These are phyloP conservation scores for Trichonephila inaurata DNA, from an alignment of 1,140 invertebrate species.

Conservation along the genomic window DNA sequence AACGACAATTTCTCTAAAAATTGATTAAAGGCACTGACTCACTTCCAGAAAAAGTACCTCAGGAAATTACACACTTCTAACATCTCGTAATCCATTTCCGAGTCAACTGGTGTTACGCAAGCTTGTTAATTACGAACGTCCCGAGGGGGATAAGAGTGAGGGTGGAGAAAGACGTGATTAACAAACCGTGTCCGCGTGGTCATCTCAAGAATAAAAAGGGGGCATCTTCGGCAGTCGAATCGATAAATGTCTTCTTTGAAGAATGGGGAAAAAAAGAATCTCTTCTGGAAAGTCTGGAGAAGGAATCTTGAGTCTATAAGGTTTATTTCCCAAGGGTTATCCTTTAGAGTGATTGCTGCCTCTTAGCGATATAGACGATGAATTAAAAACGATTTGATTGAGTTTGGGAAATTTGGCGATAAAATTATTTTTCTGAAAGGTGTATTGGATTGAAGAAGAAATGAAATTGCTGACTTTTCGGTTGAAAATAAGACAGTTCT, in stretches of 20 bases:
- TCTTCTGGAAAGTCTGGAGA: not conserved
- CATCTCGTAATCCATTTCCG: slow-evolving; percentile 51
- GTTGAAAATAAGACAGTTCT: too few species aligned
- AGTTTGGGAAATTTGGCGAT: not conserved
- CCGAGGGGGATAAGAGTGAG: too few species aligned
- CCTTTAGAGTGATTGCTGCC: not conserved
- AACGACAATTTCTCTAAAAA: too few species aligned
- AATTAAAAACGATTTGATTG: slow-evolving; percentile 62
- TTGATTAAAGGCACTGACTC: too few species aligned
- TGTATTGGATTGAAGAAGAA: too few species aligned
- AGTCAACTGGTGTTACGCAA: slow-evolving; percentile 60
- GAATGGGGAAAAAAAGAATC: not conserved
- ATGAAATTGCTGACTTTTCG: too few species aligned
- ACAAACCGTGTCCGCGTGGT: slow-evolving; percentile 49
- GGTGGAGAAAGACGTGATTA: slow-evolving; percentile 31
- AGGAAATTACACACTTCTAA: slow-evolving; percentile 50
- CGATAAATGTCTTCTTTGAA: slow-evolving; percentile 9
- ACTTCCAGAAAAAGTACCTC: not conserved
- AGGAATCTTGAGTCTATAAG: slow-evolving; percentile 45
- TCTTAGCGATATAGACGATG: slow-evolving; percentile 1
- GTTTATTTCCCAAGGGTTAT: slow-evolving; percentile 56
- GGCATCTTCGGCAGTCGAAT: not conserved
- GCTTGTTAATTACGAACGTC: slow-evolving; percentile 52
- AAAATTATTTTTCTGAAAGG: not conserved
- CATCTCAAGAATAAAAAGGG: not conserved